phyloP scores from a whole-genome alignment of 2,113 vertebrate species.

The Amphiprion ocellaris region DNA sequence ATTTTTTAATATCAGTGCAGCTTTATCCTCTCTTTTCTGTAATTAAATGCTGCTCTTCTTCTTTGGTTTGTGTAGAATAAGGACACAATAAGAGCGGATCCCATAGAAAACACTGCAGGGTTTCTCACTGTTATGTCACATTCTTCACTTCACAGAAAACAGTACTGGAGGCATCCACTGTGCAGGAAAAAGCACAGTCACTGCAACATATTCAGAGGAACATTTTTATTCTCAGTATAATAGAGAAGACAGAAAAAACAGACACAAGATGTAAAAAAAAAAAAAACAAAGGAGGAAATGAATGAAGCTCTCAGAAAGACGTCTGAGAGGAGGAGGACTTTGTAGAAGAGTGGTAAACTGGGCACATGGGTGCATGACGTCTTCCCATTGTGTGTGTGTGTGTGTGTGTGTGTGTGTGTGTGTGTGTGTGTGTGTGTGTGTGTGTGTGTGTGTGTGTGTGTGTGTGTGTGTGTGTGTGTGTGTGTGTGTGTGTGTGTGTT shows the following conservation, averaged over 20 bases:
- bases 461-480: constrained; percentile 42
- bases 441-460: constrained; percentile 37
- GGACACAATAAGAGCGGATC: too few species aligned
- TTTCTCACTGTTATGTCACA: too few species aligned
- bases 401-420: constrained; percentile 40
- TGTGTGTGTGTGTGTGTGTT: constrained; percentile 33
- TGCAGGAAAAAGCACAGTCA: too few species aligned
- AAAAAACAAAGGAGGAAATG: neutral
- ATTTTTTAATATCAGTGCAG: too few species aligned
- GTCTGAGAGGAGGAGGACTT: constrained; percentile 21
- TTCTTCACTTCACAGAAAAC: too few species aligned
- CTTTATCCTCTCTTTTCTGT: too few species aligned
- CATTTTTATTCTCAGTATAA: neutral
- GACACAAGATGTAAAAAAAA: neutral
- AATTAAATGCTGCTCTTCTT: too few species aligned
- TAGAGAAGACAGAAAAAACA: neutral
- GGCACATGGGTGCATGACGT: constrained; percentile 59
- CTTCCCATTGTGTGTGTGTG: constrained; percentile 39
- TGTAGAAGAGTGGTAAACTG: constrained; percentile 32
- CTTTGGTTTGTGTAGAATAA: too few species aligned
- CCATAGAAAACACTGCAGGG: too few species aligned
- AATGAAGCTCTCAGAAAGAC: constrained; percentile 1
- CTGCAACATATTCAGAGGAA: neutral
- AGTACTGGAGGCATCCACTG: too few species aligned
- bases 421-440: constrained; percentile 36